Evolutionary conservation across 1,140 invertebrate genomes (phyloP), one percentile per base, ranked within the genome.

Genomic region (Apis florea): DNA sequence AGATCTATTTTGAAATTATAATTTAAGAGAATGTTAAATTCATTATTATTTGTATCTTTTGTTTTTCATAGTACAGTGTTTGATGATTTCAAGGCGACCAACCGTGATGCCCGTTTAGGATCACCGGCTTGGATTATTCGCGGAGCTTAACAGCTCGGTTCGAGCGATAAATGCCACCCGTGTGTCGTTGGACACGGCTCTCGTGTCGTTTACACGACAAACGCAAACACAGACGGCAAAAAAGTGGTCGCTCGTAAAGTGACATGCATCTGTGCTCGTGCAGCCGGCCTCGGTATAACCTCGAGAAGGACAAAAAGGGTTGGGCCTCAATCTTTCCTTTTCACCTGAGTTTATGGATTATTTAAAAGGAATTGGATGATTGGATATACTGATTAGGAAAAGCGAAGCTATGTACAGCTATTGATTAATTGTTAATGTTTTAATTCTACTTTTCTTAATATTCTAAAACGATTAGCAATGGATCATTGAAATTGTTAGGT

Each of bases 151-250:
- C 40, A 63, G 53, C 67, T 58, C 77, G 82, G 74, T 81, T 83
- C 66, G 56, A 85, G 76, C 73, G 84, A 87, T 87, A 87, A 89
- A 89, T 90, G 88, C 88, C 88, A 90, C 89, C 90, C 86, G 85
- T 83, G 83, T 82, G 82, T 82, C 78, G 54, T 74, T 70, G 71
- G 84, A 77, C 71, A 84, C 21, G 58, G 82, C 72, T 84, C 84
- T 84, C 81, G 83, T 31, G 80, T 72, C 80, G 86, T 90, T 90
- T 90, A 88, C 82, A 83, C 77, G 63, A 82, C 66, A 71, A 87
- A 85, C 83, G 88, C 88, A 90, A 90, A 90, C 88, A 90, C 88
- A 90, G 89, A 89, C 86, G 78, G 85, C 83, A 90, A 90, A 90
- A 89, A 90, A 83, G 64, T 53, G 61, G 81, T 24, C 56, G 77